Conservation (phyloP, 2,888 invertebrate genomes). For the Acleris cristana region DNA sequence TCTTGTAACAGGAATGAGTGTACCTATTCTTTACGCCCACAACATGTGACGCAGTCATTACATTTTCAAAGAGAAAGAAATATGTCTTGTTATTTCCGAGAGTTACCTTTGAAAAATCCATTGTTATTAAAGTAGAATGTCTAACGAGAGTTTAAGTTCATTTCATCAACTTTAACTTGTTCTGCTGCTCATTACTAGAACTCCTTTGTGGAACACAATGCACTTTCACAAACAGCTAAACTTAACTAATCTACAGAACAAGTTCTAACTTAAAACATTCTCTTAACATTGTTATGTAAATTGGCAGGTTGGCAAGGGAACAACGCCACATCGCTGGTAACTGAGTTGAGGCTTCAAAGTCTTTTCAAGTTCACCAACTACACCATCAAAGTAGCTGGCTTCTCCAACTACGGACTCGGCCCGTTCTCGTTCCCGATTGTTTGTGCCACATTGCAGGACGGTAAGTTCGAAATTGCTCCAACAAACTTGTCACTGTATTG, state of each 20-base stretch:
- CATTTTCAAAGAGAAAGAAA: too few species aligned
- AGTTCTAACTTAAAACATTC: not conserved
- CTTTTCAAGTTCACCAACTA: conserved; percentile 94
- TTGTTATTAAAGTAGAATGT: too few species aligned
- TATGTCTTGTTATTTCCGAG: too few species aligned
- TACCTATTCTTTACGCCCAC: too few species aligned
- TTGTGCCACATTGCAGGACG: conserved; percentile 93
- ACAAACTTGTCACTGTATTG: conserved; percentile 24
- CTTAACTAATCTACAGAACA: not conserved
- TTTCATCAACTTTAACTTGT: too few species aligned
- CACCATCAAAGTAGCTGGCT: conserved; percentile 92
- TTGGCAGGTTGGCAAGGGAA: conserved; percentile 72
- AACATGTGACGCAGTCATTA: too few species aligned
- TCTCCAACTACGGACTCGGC: conserved; percentile 93
- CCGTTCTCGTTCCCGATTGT: conserved; percentile 89
- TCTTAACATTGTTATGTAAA: not conserved
- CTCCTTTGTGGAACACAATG: too few species aligned
- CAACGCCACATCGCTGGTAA: conserved; percentile 86
- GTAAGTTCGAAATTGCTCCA: conserved; percentile 71
- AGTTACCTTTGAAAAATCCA: too few species aligned
- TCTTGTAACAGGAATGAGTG: too few species aligned
- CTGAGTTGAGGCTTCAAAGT: conserved; percentile 90
- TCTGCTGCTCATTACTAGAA: too few species aligned
- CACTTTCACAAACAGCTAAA: too few species aligned
- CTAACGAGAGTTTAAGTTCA: too few species aligned